These are phyloP conservation scores for Amblyjoppa proteus DNA, from an alignment of 2,888 invertebrate genomes.

Conservation along the genomic window DNA sequence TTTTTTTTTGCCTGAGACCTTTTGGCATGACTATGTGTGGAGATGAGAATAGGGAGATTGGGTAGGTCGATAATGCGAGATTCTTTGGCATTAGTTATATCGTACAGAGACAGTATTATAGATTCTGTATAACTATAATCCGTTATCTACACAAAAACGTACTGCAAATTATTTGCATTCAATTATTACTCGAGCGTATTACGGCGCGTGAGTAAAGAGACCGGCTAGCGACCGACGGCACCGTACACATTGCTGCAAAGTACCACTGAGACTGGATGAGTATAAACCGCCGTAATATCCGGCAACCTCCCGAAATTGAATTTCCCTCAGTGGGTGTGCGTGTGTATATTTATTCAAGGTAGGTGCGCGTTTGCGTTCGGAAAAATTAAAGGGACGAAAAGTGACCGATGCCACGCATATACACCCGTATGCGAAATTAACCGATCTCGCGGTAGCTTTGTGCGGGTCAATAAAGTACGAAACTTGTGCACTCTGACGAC, in stretches of 20 bases:
- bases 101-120: background rate
- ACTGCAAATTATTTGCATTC: conserved; percentile 67
- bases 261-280: conserved; percentile 3
- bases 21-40: too few species aligned
- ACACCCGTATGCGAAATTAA: background rate
- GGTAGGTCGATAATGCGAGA: background rate
- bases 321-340: conserved; percentile 15
- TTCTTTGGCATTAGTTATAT: background rate
- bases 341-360: background rate
- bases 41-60: background rate
- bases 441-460: conserved; percentile 8
- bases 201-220: background rate
- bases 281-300: conserved; percentile 43
- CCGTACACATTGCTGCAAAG: background rate
- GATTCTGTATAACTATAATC: background rate
- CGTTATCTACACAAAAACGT: conserved; percentile 41
- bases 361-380: conserved; percentile 12
- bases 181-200: conserved; percentile 43
- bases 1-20: too few species aligned
- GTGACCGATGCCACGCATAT: conserved; percentile 9
- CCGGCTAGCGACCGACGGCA: background rate
- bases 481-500: conserved; percentile 10
- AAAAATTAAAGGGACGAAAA: conserved; percentile 38
- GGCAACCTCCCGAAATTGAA: conserved; percentile 50
- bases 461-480: conserved; percentile 2